Evolutionary conservation across 2,888 invertebrate species (phyloP).

Genomic region (Lamproptera curius): DNA sequence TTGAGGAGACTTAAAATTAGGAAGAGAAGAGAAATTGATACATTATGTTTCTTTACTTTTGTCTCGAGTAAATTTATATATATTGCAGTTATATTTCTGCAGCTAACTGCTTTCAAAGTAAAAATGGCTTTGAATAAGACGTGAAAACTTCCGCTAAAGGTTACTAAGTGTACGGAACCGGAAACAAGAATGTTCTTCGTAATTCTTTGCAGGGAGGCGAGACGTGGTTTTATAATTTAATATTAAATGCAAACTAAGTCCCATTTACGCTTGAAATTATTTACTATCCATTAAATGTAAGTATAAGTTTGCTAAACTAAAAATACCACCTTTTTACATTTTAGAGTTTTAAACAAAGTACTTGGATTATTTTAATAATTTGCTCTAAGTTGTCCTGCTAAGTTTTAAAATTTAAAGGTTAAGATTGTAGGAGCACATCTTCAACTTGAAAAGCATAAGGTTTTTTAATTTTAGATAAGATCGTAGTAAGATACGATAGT

Average conservation of each 20-base stretch:
- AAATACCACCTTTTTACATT: no score
- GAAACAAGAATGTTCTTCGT: slow-evolving; percentile 13
- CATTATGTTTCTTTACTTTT: no score
- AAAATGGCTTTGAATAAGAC: slow-evolving; percentile 20
- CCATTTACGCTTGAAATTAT: not conserved
- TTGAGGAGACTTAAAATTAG: no score
- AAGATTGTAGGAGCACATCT: no score
- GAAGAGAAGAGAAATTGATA: no score
- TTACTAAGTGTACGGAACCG: slow-evolving; percentile 16
- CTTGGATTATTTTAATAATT: no score
- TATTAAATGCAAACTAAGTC: slow-evolving; percentile 7
- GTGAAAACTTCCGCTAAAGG: slow-evolving; percentile 14
- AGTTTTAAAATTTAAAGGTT: no score
- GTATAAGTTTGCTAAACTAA: not conserved
- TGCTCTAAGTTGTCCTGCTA: no score
- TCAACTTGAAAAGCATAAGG: no score
- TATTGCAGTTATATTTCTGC: slow-evolving; percentile 9
- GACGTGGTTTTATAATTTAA: slow-evolving; percentile 9
- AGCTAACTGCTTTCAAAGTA: slow-evolving; percentile 16
- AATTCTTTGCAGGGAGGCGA: slow-evolving; percentile 12
- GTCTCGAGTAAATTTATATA: not conserved
- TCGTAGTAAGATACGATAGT: no score
- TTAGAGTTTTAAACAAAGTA: no score
- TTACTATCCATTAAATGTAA: not conserved
- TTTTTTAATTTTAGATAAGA: no score